A percentile compares a stretch with the other conserved stretches of the same genome.
phyloP scores from a whole-genome alignment of 2,113 vertebrate genomes.

The Nicator chloris region DNA sequence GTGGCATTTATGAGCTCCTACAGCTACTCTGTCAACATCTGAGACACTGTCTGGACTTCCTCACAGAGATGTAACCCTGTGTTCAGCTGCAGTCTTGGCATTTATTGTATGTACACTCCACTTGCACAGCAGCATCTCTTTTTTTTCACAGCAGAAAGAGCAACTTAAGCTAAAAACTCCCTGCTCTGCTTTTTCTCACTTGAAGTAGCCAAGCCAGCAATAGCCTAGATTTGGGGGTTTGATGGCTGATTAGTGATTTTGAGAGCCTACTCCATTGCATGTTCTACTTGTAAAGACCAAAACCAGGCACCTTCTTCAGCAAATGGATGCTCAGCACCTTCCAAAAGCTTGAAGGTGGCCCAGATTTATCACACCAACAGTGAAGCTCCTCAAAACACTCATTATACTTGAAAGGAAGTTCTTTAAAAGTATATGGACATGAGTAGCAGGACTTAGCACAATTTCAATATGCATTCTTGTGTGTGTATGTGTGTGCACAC shows the following conservation, averaged over 20 bases:
- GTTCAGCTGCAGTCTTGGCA: constrained; percentile 3
- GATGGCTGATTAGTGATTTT: background rate
- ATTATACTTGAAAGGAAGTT: background rate
- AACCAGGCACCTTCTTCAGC: background rate
- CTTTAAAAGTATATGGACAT: background rate
- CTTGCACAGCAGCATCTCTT: background rate
- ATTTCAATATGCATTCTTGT: background rate
- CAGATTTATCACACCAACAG: background rate
- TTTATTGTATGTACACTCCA: background rate
- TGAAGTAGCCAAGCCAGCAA: background rate
- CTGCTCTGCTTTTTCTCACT: background rate
- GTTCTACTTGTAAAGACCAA: background rate
- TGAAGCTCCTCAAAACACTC: background rate
- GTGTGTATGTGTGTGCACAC: background rate
- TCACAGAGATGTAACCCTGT: constrained; percentile 2
- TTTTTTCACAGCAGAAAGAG: background rate
- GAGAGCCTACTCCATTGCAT: background rate
- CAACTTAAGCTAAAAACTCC: constrained; percentile 6
- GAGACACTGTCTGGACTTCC: constrained; percentile 38
- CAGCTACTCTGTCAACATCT: constrained; percentile 36
- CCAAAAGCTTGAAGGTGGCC: background rate
- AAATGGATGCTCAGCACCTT: background rate
- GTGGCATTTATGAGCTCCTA: constrained; percentile 51
- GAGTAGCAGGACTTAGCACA: background rate
- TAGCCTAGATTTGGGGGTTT: background rate